These are phyloP conservation scores for Urosaurus nigricauda DNA, from an alignment of 2,797 vertebrate genomes.

Conservation along the genomic window DNA sequence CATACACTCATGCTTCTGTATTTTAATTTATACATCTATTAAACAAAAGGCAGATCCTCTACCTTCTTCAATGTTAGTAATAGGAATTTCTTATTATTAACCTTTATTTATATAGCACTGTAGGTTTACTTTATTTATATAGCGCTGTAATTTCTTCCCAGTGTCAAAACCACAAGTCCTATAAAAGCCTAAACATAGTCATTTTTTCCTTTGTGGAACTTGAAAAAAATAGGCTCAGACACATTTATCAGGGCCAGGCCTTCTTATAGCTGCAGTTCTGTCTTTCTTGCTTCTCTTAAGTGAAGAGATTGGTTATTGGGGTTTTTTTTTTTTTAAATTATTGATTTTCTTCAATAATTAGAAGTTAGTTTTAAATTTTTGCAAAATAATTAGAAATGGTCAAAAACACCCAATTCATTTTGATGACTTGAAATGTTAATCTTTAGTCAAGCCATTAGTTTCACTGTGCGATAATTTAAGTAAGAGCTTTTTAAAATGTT, in stretches of 20 bases:
- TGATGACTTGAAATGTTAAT: background rate
- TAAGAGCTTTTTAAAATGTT: too few relatives aligned
- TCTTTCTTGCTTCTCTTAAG: background rate
- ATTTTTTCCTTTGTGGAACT: background rate
- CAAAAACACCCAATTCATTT: too few relatives aligned
- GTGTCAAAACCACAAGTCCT: background rate
- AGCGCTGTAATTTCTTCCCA: too few relatives aligned
- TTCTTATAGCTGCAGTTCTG: background rate
- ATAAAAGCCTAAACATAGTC: background rate
- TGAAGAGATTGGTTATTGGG: too few relatives aligned
- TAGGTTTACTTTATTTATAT: too few relatives aligned
- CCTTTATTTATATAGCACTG: too few relatives aligned
- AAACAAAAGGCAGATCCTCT: background rate
- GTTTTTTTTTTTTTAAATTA: too few relatives aligned
- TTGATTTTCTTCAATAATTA: too few relatives aligned
- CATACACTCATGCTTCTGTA: too few relatives aligned
- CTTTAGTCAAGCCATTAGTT: background rate
- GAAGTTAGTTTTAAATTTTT: too few relatives aligned
- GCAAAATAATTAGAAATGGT: too few relatives aligned
- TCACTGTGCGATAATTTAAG: background rate
- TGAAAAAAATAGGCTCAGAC: background rate
- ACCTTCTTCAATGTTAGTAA: background rate
- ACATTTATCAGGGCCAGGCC: background rate
- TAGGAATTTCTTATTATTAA: too few relatives aligned
- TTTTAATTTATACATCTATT: background rate